A percentile compares a stretch with the other conserved stretches of the same genome.
Conservation (phyloP, 2,113 vertebrate genomes). For the Cairina moschata region DNA sequence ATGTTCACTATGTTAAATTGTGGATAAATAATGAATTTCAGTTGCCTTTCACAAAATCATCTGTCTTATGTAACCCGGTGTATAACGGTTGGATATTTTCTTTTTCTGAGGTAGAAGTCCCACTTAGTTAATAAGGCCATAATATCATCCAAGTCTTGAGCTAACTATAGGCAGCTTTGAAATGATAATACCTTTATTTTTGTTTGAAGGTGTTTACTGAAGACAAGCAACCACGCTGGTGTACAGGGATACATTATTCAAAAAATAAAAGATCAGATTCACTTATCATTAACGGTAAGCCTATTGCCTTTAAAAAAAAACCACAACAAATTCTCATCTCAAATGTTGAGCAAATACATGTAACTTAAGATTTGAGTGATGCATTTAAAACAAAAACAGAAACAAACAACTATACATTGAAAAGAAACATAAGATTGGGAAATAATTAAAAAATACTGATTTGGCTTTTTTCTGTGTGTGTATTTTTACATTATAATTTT, state of each 20-base stretch:
- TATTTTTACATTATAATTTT: not conserved
- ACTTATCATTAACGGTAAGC: conserved; percentile 85
- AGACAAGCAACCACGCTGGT: conserved; percentile 90
- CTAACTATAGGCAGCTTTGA: not conserved
- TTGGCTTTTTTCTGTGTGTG: not conserved
- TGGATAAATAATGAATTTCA: not conserved
- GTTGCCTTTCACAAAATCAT: not conserved
- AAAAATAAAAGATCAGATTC: conserved; percentile 92
- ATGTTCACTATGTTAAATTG: not conserved
- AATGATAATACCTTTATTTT: not conserved
- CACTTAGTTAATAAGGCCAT: not conserved
- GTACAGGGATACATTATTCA: conserved; percentile 90
- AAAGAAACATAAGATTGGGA: not conserved
- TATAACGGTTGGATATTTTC: not conserved
- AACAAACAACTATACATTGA: not conserved
- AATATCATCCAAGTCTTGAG: not conserved
- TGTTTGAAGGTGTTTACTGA: conserved; percentile 87
- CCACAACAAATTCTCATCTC: not conserved
- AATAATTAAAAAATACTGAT: not conserved
- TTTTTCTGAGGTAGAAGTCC: not conserved
- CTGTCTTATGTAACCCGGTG: not conserved
- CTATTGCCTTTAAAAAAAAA: not conserved
- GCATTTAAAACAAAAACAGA: not conserved
- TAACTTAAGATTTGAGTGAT: not conserved
- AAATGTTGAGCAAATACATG: not conserved